Conservation (phyloP, 2,888 invertebrate genomes). For the Corbicula japonica region DNA sequence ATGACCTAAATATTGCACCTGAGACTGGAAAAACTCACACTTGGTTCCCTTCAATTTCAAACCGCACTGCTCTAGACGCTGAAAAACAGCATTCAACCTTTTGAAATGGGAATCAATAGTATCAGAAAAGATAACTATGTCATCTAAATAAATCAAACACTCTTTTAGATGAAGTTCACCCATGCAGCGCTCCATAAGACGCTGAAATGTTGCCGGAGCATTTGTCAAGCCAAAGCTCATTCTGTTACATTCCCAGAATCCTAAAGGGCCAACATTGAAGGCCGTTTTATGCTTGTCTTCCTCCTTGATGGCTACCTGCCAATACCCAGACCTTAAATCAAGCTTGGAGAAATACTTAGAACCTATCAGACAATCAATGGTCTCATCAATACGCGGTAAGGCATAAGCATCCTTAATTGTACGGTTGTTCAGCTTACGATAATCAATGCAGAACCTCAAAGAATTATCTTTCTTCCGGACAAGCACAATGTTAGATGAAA, state of each 20-base stretch:
- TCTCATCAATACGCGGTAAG: not conserved
- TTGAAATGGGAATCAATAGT: not conserved
- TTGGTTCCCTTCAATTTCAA: constrained; percentile 17
- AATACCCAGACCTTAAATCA: constrained; percentile 1
- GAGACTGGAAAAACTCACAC: constrained; percentile 35
- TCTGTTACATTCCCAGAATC: not conserved
- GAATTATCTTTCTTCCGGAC: not conserved
- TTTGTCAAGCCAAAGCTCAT: constrained; percentile 1
- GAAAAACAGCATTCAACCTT: constrained; percentile 3
- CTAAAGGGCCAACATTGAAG: not conserved
- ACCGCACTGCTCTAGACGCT: not conserved
- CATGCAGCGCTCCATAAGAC: constrained; percentile 6
- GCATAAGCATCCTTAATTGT: not conserved
- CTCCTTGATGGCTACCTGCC: constrained; percentile 9
- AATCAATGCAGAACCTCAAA: not conserved
- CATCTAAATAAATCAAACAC: constrained; percentile 15
- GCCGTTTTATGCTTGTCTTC: not conserved
- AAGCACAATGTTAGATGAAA: not conserved
- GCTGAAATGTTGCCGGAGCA: constrained; percentile 2
- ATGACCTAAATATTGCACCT: constrained; percentile 39
- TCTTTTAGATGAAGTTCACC: constrained; percentile 2
- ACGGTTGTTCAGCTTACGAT: not conserved
- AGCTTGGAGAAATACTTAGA: constrained; percentile 12
- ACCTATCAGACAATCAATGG: constrained; percentile 2
- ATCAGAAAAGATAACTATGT: not conserved